Conservation (phyloP, 2,797 vertebrate species). For the Trachurus trachurus region DNA sequence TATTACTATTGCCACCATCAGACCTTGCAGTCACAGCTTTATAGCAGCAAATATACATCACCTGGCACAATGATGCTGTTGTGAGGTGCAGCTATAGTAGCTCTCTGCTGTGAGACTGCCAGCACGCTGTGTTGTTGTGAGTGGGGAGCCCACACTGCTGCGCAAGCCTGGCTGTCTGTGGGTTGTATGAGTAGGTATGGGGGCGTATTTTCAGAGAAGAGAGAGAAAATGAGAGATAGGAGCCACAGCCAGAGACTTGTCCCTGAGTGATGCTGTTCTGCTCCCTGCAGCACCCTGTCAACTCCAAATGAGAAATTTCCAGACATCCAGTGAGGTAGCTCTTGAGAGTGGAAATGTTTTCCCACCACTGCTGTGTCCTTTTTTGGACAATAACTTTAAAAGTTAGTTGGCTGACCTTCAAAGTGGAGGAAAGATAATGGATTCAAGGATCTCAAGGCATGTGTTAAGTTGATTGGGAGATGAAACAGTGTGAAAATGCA, state of each 20-base stretch:
- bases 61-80: constrained; percentile 52
- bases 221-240: constrained; percentile 76
- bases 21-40: constrained; percentile 24
- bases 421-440: constrained; percentile 73
- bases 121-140: constrained; percentile 72
- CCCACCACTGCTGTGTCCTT: constrained; percentile 65
- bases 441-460: constrained; percentile 75
- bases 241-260: constrained; percentile 73
- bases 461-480: constrained; percentile 82
- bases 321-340: constrained; percentile 78
- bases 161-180: constrained; percentile 65
- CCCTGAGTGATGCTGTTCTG: constrained; percentile 79
- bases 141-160: constrained; percentile 64
- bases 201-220: constrained; percentile 73
- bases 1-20: constrained; percentile 16
- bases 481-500: constrained; percentile 72
- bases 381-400: constrained; percentile 81
- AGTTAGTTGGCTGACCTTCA: constrained; percentile 86
- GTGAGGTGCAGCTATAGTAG: constrained; percentile 54
- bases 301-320: constrained; percentile 85
- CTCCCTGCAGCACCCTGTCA: constrained; percentile 82
- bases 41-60: constrained; percentile 60
- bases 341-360: constrained; percentile 82
- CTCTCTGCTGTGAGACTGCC: constrained; percentile 70
- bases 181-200: constrained; percentile 73